phyloP scores from a whole-genome alignment of 1,140 invertebrate species.

The Drosophila quadrilineata region DNA sequence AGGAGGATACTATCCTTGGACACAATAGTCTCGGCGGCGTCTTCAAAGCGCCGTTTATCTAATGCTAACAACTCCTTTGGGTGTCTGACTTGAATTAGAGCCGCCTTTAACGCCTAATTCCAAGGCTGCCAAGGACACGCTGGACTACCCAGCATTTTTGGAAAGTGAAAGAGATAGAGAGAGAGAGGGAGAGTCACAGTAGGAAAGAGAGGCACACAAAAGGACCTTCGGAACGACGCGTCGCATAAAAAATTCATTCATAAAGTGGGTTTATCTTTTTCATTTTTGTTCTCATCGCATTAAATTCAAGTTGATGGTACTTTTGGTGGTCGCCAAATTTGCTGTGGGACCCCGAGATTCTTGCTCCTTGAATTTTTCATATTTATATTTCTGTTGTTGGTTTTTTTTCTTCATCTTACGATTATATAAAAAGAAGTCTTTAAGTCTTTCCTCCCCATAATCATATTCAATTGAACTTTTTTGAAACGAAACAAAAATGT shows the following conservation, averaged over 20 bases:
- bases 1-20: too few species aligned
- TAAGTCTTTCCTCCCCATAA: neutral
- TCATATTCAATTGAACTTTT: neutral
- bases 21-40: conserved; percentile 34
- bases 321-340: conserved; percentile 7
- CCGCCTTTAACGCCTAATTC: conserved; percentile 43
- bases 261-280: conserved; percentile 67
- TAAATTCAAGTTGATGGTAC: conserved; percentile 19
- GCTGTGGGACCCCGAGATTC: neutral
- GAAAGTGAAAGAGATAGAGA: too few species aligned
- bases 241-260: conserved; percentile 72
- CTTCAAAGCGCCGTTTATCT: conserved; percentile 64
- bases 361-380: neutral
- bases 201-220: neutral
- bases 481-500: neutral
- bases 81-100: conserved; percentile 65
- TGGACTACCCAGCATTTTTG: too few species aligned
- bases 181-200: too few species aligned
- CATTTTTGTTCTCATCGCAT: conserved; percentile 40
- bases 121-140: conserved; percentile 22
- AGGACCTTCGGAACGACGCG: conserved; percentile 18
- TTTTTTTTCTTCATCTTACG: too few species aligned
- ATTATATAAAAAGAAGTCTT: too few species aligned
- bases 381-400: neutral
- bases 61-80: conserved; percentile 73